phyloP scores from a whole-genome alignment of 2,113 vertebrate species.

The Mesoclemmys tuberculata region DNA sequence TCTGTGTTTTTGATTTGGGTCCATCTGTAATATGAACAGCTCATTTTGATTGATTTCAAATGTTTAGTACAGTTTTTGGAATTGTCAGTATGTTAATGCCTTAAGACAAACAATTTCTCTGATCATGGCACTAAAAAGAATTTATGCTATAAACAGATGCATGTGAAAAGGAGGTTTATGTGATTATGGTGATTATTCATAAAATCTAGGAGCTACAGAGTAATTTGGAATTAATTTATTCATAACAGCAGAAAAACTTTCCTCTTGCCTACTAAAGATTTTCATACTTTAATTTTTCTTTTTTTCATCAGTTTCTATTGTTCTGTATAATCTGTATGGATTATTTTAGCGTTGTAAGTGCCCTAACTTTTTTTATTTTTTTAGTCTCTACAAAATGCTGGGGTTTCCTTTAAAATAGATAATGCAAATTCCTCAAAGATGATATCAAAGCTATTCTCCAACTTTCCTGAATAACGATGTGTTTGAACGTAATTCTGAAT shows the following conservation, averaged over 20 bases:
- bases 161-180: conserved; percentile 7
- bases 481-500: conserved; percentile 17
- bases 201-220: conserved; percentile 35
- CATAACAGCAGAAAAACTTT: conserved; percentile 18
- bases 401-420: conserved; percentile 35
- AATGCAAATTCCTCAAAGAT: not conserved
- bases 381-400: not conserved
- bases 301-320: not conserved
- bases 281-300: not conserved
- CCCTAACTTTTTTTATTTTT: not conserved
- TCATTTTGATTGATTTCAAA: conserved; percentile 47
- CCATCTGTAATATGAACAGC: not conserved
- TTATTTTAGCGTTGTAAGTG: not conserved
- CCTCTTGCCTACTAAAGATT: conserved; percentile 4
- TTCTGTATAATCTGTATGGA: not conserved
- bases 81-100: conserved; percentile 46
- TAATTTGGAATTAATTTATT: conserved; percentile 66
- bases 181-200: conserved; percentile 20
- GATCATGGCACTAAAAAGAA: conserved; percentile 31
- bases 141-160: conserved; percentile 9
- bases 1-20: not conserved
- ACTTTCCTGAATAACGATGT: not conserved
- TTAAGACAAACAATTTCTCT: conserved; percentile 63
- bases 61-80: conserved; percentile 47
- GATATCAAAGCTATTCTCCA: conserved; percentile 11